Conservation (phyloP, 1,140 invertebrate genomes). For the Drosophila orena region DNA sequence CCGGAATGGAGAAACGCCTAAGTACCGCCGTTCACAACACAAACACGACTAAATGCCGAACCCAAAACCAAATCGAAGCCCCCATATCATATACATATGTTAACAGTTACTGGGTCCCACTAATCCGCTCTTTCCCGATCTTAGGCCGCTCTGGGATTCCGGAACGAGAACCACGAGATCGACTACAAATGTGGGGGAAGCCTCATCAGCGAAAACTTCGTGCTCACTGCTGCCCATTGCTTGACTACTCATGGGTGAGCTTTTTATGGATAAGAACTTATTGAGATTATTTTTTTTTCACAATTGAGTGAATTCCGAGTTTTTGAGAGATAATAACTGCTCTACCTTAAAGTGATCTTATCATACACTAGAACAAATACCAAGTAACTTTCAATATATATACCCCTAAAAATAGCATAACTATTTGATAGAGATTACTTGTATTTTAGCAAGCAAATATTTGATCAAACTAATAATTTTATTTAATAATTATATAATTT, state of each 20-base stretch:
- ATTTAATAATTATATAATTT: no score
- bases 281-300: background rate
- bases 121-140: conserved; percentile 3
- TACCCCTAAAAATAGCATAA: no score
- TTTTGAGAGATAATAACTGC: background rate
- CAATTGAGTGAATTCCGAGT: background rate
- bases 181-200: conserved; percentile 78
- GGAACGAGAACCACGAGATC: conserved; percentile 35
- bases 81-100: conserved; percentile 11
- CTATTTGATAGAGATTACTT: no score
- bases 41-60: conserved; percentile 21
- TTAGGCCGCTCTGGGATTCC: conserved; percentile 62
- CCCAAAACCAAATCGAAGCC: conserved; percentile 15
- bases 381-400: no score
- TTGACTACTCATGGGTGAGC: conserved; percentile 56
- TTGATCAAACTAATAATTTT: no score
- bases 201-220: conserved; percentile 75
- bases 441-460: no score
- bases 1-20: conserved; percentile 45
- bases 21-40: conserved; percentile 11
- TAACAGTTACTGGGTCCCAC: conserved; percentile 24
- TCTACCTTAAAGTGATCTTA: background rate
- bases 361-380: background rate
- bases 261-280: conserved; percentile 1
- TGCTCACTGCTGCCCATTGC: conserved; percentile 68